Conservation (phyloP, 2,113 vertebrate genomes). For the Podarcis muralis region DNA sequence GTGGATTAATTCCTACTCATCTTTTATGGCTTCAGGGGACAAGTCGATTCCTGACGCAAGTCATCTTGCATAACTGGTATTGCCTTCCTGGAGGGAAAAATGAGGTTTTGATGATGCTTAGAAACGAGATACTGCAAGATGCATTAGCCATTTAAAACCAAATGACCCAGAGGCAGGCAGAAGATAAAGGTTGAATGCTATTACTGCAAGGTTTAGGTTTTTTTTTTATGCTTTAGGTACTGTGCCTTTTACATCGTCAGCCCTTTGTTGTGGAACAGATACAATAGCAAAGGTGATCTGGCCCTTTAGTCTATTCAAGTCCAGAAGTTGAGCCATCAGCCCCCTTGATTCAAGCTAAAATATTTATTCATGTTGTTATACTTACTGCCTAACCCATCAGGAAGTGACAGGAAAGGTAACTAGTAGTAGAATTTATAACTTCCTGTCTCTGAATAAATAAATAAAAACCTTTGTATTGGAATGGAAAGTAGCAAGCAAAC, state of each 20-base stretch:
- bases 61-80: conserved; percentile 1
- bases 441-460: neutral
- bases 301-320: neutral
- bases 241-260: neutral
- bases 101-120: conserved; percentile 15
- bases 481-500: neutral
- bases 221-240: neutral
- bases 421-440: neutral
- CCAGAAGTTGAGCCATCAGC: neutral
- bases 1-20: neutral
- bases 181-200: neutral
- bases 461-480: neutral
- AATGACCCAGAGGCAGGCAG: neutral
- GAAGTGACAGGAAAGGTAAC: neutral
- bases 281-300: neutral
- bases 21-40: neutral
- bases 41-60: neutral
- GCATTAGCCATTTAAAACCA: conserved; percentile 17
- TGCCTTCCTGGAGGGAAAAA: conserved; percentile 13
- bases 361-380: neutral
- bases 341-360: neutral
- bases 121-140: conserved; percentile 4
- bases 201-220: neutral
- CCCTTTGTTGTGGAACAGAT: neutral
- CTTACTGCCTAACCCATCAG: neutral